These are phyloP conservation scores for Nipponacmea schrenckii DNA, from an alignment of 2,888 invertebrate species.

Conservation along the genomic window DNA sequence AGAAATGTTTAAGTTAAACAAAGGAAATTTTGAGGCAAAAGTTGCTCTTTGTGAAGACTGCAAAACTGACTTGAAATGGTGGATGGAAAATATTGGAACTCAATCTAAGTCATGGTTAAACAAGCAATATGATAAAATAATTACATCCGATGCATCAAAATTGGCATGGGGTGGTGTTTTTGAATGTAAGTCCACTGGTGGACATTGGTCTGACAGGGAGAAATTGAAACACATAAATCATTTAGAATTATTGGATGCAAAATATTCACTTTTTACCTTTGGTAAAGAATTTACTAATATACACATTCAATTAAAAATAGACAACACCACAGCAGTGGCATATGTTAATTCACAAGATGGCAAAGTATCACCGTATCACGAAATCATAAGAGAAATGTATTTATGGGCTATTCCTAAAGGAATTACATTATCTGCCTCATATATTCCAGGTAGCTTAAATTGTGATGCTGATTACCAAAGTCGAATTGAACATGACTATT, in stretches of 20 bases:
- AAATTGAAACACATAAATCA: conserved; percentile 12
- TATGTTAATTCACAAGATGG: conserved; percentile 10
- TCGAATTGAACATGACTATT: not conserved
- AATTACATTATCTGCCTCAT: conserved; percentile 12
- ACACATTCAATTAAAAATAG: conserved; percentile 8
- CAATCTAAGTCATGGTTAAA: not conserved
- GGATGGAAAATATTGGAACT: conserved; percentile 2
- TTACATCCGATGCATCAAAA: conserved; percentile 9
- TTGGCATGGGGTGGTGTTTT: conserved; percentile 9
- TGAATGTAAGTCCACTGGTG: not conserved
- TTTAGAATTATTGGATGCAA: conserved; percentile 5
- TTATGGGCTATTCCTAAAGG: conserved; percentile 10
- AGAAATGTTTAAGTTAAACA: not conserved
- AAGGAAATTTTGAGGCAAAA: conserved; percentile 9
- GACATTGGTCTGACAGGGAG: conserved; percentile 4
- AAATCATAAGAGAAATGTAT: conserved; percentile 12
- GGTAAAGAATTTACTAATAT: not conserved
- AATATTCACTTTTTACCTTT: conserved; percentile 2
- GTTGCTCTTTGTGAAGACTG: not conserved
- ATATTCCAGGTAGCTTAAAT: conserved; percentile 14
- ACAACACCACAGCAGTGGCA: conserved; percentile 9
- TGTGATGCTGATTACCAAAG: conserved; percentile 12
- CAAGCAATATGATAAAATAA: not conserved
- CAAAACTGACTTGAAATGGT: conserved; percentile 15
- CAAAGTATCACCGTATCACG: conserved; percentile 8